Percentiles rank a stretch among this genome's conserved stretches.
These are phyloP conservation scores for Noctua comes DNA, from an alignment of 2,888 invertebrate species.

Conservation along the genomic window DNA sequence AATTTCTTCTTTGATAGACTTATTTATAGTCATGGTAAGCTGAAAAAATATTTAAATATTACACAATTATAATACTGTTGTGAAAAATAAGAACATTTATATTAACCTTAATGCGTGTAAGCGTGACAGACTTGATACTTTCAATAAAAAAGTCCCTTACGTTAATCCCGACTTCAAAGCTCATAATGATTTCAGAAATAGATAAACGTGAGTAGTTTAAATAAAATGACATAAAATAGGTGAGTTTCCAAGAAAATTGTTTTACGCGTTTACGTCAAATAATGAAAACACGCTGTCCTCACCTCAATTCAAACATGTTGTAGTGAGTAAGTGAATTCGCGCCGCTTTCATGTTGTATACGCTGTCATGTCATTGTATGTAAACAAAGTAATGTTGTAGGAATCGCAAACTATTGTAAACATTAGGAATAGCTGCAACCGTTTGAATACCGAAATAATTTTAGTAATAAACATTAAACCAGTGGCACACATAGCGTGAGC, in stretches of 20 bases:
- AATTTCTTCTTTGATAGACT: constrained; percentile 42
- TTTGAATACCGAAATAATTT: constrained; percentile 73
- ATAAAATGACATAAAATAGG: constrained; percentile 28
- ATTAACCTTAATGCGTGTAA: constrained; percentile 10
- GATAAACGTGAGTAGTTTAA: constrained; percentile 20
- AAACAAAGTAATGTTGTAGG: constrained; percentile 60
- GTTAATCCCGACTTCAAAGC: constrained; percentile 44
- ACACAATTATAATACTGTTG: constrained; percentile 17
- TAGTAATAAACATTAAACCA: constrained; percentile 71
- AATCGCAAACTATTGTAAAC: constrained; percentile 60
- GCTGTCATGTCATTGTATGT: constrained; percentile 54
- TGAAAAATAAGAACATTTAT: constrained; percentile 44
- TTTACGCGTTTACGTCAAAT: constrained; percentile 45
- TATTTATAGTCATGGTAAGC: constrained; percentile 48
- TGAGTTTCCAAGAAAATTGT: constrained; percentile 45
- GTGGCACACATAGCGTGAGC: constrained; percentile 63
- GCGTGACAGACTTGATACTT: constrained; percentile 19
- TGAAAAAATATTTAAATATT: constrained; percentile 18
- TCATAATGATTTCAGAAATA: constrained; percentile 37
- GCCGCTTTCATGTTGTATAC: constrained; percentile 52
- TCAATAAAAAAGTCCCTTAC: constrained; percentile 33
- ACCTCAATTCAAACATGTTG: constrained; percentile 52
- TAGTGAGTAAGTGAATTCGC: constrained; percentile 44
- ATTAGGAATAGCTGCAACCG: constrained; percentile 66
- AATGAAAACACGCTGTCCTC: constrained; percentile 47